These are phyloP conservation scores for Ciona savignyi DNA, from an alignment of 23 tunicate species.

Conservation along the genomic window DNA sequence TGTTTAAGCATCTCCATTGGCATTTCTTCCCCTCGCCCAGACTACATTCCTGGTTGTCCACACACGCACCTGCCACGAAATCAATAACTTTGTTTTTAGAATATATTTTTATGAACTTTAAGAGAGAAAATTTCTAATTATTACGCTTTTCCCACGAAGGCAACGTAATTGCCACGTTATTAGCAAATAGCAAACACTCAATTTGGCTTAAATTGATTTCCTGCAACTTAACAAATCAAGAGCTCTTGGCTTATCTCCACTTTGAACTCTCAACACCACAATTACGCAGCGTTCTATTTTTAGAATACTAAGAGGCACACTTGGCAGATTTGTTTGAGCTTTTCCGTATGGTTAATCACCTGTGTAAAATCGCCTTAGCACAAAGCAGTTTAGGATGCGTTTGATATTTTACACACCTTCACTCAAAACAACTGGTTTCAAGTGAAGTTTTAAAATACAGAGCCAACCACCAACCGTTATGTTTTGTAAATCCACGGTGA, in stretches of 20 bases:
- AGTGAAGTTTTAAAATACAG: constrained; percentile 1
- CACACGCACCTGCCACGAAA: constrained; percentile 58
- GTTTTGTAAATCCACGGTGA: constrained; percentile 57
- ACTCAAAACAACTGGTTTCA: no score
- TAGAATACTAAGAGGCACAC: not conserved
- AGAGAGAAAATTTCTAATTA: not conserved
- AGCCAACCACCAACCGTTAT: constrained; percentile 31
- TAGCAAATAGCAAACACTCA: not conserved
- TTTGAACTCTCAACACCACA: not conserved
- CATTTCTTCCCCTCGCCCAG: constrained; percentile 74
- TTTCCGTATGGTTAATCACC: constrained; percentile 25
- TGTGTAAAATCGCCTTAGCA: not conserved
- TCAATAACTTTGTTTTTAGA: not conserved
- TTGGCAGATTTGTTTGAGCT: not conserved
- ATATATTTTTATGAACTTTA: not conserved
- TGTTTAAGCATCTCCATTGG: constrained; percentile 83
- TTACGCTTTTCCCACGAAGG: not conserved
- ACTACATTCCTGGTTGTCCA: constrained; percentile 70
- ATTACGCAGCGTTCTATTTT: not conserved
- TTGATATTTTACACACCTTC: not conserved
- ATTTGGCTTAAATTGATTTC: not conserved
- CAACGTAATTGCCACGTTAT: not conserved
- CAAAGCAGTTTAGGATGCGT: not conserved
- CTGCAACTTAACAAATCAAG: not conserved
- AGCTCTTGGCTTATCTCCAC: not conserved